Conservation (phyloP, 2,113 vertebrate genomes). For the Opisthocomus hoazin region DNA sequence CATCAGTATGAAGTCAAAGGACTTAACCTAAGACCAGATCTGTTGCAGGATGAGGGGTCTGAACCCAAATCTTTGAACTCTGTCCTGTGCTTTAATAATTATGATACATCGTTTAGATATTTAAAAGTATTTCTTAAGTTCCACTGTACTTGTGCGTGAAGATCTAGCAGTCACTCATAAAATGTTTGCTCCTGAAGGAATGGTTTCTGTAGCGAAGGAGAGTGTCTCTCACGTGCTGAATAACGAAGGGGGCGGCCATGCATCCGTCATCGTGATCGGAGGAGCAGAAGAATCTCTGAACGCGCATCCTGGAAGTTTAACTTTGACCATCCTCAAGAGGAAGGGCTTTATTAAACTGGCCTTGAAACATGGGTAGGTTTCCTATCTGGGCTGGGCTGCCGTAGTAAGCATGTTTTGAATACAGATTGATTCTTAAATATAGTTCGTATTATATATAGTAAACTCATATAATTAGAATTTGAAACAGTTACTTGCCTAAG, state of each 20-base stretch:
- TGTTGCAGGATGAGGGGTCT: not conserved
- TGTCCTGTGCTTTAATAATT: not conserved
- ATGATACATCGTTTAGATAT: not conserved
- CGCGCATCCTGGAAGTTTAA: conserved; percentile 69
- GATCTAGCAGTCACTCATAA: not conserved
- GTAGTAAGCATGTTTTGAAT: not conserved
- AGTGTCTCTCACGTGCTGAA: conserved; percentile 68
- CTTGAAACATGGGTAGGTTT: conserved; percentile 72
- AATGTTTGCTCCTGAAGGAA: conserved; percentile 59
- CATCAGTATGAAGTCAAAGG: not conserved
- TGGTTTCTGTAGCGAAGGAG: conserved; percentile 71
- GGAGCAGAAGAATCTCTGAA: conserved; percentile 73
- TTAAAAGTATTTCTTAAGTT: not conserved
- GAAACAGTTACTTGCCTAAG: not conserved
- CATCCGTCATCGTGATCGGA: conserved; percentile 71
- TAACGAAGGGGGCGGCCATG: conserved; percentile 65
- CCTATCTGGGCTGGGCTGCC: not conserved
- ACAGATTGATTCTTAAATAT: not conserved
- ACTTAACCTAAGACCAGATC: not conserved
- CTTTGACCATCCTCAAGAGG: conserved; percentile 62
- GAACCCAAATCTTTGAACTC: not conserved
- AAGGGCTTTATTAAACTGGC: conserved; percentile 79
- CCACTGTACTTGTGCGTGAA: not conserved
- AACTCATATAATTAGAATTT: not conserved
- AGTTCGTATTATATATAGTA: not conserved